These are phyloP conservation scores for Corydoras maculifer DNA, from an alignment of 2,113 vertebrate species.

Conservation along the genomic window DNA sequence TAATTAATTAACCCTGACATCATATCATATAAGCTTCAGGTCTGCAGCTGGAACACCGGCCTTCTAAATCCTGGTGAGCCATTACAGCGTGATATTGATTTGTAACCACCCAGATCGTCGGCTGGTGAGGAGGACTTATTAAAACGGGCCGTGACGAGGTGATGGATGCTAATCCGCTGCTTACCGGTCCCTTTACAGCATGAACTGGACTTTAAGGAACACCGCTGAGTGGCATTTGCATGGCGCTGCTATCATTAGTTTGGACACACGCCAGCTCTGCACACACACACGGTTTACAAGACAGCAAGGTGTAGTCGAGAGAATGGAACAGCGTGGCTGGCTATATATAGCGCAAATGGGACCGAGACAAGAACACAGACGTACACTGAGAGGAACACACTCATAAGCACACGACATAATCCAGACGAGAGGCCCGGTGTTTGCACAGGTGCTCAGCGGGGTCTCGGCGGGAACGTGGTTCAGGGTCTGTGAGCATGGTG, in stretches of 20 bases:
- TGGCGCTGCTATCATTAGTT: constrained; percentile 32
- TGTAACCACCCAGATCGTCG: background rate
- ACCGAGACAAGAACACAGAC: constrained; percentile 1
- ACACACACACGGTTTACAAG: constrained; percentile 18
- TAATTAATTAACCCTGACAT: background rate
- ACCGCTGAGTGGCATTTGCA: constrained; percentile 42
- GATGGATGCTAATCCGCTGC: constrained; percentile 48
- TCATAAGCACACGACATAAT: constrained; percentile 16
- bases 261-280: background rate
- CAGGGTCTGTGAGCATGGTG: background rate
- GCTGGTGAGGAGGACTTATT: background rate
- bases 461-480: background rate
- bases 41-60: background rate
- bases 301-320: constrained; percentile 32
- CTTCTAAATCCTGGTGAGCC: background rate
- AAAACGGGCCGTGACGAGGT: constrained; percentile 32
- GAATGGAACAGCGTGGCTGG: constrained; percentile 1
- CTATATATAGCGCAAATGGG: constrained; percentile 25
- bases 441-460: background rate
- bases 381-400: constrained; percentile 11
- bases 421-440: background rate
- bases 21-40: background rate
- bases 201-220: constrained; percentile 43
- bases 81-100: constrained; percentile 2
- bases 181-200: constrained; percentile 38